A percentile compares a stretch with the other conserved stretches of the same genome.
Evolutionary conservation across 2,113 vertebrate species (phyloP).

Genomic region (Bujurquina vittata): DNA sequence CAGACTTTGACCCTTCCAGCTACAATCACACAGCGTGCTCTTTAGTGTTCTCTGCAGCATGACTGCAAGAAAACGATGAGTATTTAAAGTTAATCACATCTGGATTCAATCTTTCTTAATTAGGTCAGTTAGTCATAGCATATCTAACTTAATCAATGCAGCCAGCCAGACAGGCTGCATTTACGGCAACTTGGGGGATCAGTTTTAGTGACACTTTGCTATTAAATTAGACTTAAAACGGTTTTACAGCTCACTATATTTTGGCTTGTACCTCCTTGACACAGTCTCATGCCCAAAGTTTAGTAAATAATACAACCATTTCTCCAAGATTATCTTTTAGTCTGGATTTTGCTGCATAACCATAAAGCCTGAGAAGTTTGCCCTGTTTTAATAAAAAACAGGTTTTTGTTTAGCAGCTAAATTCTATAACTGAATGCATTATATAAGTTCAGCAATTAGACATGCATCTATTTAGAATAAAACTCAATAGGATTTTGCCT

Average conservation of each 20-base stretch:
- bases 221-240: neutral
- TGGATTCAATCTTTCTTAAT: neutral
- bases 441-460: too few species aligned
- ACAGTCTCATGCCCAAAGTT: neutral
- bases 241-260: neutral
- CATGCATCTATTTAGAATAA: too few species aligned
- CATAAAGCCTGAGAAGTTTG: neutral
- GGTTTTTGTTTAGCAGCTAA: too few species aligned
- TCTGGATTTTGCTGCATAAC: neutral
- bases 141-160: neutral
- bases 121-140: neutral
- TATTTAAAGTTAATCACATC: constrained; percentile 8
- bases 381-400: too few species aligned
- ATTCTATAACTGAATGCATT: neutral
- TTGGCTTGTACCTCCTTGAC: neutral
- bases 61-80: constrained; percentile 1
- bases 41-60: constrained; percentile 9
- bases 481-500: too few species aligned
- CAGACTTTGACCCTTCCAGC: constrained; percentile 44
- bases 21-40: neutral
- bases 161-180: neutral
- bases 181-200: neutral
- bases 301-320: neutral
- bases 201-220: neutral
- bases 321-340: neutral